phyloP scores from a whole-genome alignment of 2,797 vertebrate species.

The Malurus splendens region DNA sequence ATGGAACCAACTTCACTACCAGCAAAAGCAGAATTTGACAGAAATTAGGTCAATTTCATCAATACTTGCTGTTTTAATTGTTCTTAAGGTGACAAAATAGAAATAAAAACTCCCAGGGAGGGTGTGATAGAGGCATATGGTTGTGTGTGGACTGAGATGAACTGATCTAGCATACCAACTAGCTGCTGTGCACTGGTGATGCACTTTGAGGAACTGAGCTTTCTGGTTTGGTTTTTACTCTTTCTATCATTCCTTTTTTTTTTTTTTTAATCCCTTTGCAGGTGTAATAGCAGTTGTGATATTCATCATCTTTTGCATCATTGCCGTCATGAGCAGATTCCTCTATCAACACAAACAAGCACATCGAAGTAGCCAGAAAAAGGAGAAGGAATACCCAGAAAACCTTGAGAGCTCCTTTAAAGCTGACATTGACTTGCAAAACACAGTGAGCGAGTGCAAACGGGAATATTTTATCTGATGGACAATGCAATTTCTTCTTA shows the following conservation, averaged over 20 bases:
- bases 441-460: constrained; percentile 86
- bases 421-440: constrained; percentile 86
- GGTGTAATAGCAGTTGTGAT: constrained; percentile 91
- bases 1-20: background rate
- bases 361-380: constrained; percentile 72
- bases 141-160: background rate
- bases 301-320: constrained; percentile 85
- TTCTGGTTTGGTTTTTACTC: background rate
- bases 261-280: constrained; percentile 35
- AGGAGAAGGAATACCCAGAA: constrained; percentile 84
- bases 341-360: constrained; percentile 87
- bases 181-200: background rate
- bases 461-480: constrained; percentile 95
- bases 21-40: background rate
- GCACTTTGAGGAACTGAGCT: background rate
- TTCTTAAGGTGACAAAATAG: background rate
- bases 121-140: background rate
- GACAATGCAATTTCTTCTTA: constrained; percentile 33
- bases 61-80: background rate
- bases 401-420: constrained; percentile 78
- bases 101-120: background rate
- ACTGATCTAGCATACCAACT: background rate
- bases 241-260: background rate
- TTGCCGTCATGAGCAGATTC: constrained; percentile 85
- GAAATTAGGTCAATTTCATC: background rate